Evolutionary conservation across 2,797 vertebrate species (phyloP).

Genomic region (Serranus cabrilla): DNA sequence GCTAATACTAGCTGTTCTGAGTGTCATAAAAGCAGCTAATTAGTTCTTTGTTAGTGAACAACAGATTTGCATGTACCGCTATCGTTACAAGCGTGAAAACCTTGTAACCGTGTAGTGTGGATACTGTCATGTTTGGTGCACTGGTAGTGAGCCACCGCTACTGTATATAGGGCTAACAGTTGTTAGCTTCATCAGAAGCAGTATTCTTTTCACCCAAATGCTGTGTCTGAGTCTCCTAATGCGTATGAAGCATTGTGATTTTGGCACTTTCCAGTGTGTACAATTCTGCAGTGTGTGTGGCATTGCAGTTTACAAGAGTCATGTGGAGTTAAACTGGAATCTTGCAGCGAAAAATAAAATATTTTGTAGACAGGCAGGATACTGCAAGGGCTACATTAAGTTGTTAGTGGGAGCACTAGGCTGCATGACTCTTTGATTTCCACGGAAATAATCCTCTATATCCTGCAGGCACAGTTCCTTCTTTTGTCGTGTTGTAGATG

Average conservation of each 20-base stretch:
- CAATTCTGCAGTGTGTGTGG: neutral
- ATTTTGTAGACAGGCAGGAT: neutral
- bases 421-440: neutral
- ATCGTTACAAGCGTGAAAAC: neutral
- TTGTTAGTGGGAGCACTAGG: neutral
- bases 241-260: neutral
- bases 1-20: neutral
- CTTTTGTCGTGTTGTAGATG: neutral
- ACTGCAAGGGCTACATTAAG: neutral
- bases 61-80: fast-evolving
- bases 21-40: fast-evolving
- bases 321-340: neutral
- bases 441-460: neutral
- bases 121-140: neutral
- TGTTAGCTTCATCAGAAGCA: slow-evolving; percentile 20
- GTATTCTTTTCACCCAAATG: neutral
- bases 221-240: neutral
- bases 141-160: neutral
- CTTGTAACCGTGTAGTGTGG: neutral
- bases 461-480: too few relatives aligned
- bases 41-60: fast-evolving
- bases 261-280: neutral
- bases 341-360: neutral
- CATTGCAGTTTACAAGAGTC: neutral
- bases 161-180: slow-evolving; percentile 15